Base-by-base conservation (phyloP, 2,888 invertebrate species). In the Polyploca ridens region DNA sequence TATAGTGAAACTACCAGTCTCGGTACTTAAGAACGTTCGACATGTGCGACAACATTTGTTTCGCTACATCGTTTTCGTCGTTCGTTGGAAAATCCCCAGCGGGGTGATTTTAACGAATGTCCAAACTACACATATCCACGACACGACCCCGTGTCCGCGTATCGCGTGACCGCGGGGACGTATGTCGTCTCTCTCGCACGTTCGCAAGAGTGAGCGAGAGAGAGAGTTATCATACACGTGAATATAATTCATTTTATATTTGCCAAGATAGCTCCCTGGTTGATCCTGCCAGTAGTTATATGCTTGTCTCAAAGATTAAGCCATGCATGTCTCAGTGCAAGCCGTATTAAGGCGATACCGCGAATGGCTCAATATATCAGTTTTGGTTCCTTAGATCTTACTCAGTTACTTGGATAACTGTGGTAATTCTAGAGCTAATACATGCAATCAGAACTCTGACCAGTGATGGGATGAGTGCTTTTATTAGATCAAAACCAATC, bases 251-350 rank as follows among this genome's bases (percentile, higher is more conserved):
- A 35, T 5, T 35, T 35, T 35, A 7, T 35, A 7, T 35, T 35
- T 35, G 7, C 35, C 7, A 35, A 5, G 35, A 35, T 35, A 46
- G 83, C 78, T 84, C 81, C 84, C 87, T 87, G 94, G 94, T 94
- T 94, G 94, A 94, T 95, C 93, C 94, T 95, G 95, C 94, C 94
- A 94, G 94, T 93, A 92, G 93, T 94, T 91, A 95, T 95, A 95
- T 95, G 95, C 95, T 96, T 94, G 94, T 95, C 94, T 95, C 95
- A 95, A 95, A 95, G 16, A 16, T 16, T 16, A 49, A 16, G 49
- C 49, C 95, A 95, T 95, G 95, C 95, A 95, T 94, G 95, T 95
- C 93, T 95, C 90, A 95, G 95, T 95, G 90, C 94, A 94, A 89
- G 90, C 95, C 90, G 81, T 81, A 87, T 87, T 89, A 93, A 90